Evolutionary conservation across 1,140 invertebrate genomes (phyloP), one percentile per base, ranked within the genome.

Genomic region (Rhopalosiphum maidis): DNA sequence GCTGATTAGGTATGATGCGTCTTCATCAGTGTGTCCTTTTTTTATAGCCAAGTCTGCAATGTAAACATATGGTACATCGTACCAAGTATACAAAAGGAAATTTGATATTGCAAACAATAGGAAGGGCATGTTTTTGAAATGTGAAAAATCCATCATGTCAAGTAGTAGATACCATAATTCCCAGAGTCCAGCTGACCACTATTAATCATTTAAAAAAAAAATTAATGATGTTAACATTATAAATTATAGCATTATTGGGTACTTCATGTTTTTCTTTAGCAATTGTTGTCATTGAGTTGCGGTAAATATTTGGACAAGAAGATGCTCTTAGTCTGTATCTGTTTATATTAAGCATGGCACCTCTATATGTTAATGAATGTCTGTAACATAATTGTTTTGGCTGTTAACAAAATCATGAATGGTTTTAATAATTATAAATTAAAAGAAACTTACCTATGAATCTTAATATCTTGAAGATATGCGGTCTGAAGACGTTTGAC

Each of bases 1-100:
- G 93, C 97, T 98, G 93, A 98, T 96, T 90, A 98, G 96, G 93
- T 96, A 96, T 4, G 98, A 98, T 77, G 97, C 97, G 87, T 97
- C 96, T n/a, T 97, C 96, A 94, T 97, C 96, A 21, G 96, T 95
- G 94, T 97, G 97, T 0, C 96, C 95, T 94, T 96, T 96, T 48
- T 95, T 96, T 95, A 95, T 94, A 94, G 95, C 95, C 43, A 93
- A 86, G 93, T 98, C 97, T 85, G 97, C 97, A 43, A 98, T 95
- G 95, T 98, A 99, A 95, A 98, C 97, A 95, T 99, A 98, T 60
- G 98, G 98, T 89, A 98, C 97, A 94, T 98, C 98, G 95, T 98
- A 98, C 97, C 97, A 99, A 94, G 97, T 97, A 95, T 98, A 98
- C 37, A 98, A 96, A 68, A 98, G 96, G 94, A 98, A 97, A 93